phyloP scores from a whole-genome alignment of 2,113 vertebrate genomes.

The Sarotherodon lohbergeri region DNA sequence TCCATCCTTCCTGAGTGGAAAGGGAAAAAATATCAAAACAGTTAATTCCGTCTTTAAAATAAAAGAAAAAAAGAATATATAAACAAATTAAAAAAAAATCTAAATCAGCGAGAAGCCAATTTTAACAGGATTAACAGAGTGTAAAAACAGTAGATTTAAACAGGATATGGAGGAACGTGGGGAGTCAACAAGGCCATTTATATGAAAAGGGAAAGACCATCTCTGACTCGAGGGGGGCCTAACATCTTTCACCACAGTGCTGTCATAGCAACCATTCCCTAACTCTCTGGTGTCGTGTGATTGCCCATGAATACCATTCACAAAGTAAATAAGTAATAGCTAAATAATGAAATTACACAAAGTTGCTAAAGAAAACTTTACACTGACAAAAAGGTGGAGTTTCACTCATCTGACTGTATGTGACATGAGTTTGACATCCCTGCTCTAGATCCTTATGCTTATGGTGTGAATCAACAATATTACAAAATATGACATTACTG shows the following conservation, averaged over 20 bases:
- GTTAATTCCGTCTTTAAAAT: rapidly evolving
- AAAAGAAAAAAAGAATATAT: background rate
- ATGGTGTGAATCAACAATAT: background rate
- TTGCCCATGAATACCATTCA: background rate
- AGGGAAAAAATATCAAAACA: background rate
- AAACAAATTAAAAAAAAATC: background rate
- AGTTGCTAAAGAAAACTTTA: background rate
- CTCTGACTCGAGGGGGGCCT: background rate
- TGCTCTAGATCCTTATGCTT: background rate
- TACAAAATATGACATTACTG: background rate
- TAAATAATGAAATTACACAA: background rate
- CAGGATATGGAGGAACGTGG: background rate
- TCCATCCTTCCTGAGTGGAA: background rate
- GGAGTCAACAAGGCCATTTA: background rate
- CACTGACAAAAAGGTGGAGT: background rate
- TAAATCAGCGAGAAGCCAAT: rapidly evolving
- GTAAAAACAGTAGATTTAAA: background rate
- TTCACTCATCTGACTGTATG: background rate
- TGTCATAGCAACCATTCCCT: background rate
- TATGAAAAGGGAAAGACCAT: background rate
- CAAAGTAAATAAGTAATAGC: background rate
- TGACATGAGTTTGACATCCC: background rate
- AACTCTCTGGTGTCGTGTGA: rapidly evolving
- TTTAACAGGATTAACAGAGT: background rate
- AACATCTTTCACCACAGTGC: background rate